These are phyloP conservation scores for Liodrosophila aerea DNA, from an alignment of 2,888 invertebrate species.

Conservation along the genomic window DNA sequence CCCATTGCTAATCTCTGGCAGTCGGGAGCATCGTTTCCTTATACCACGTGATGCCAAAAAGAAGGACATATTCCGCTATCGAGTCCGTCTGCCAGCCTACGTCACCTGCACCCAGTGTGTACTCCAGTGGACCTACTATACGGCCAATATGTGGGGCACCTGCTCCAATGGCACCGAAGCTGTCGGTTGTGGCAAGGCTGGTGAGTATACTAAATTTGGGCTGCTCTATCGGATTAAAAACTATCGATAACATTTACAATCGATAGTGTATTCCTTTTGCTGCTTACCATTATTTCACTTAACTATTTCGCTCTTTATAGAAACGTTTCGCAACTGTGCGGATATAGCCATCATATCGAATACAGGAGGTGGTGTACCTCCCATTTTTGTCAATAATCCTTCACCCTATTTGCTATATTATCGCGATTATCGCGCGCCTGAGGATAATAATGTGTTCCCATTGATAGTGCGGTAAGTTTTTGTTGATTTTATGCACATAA, in stretches of 20 bases:
- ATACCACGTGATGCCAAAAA: slow-evolving; percentile 89
- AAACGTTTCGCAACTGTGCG: slow-evolving; percentile 95
- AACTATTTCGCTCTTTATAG: slow-evolving; percentile 77
- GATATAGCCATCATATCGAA: slow-evolving; percentile 92
- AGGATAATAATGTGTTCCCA: slow-evolving; percentile 87
- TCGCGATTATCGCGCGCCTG: slow-evolving; percentile 86
- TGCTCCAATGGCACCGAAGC: slow-evolving; percentile 93
- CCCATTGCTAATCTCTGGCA: slow-evolving; percentile 89
- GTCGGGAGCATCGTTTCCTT: slow-evolving; percentile 87
- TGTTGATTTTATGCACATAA: background rate
- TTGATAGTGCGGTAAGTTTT: slow-evolving; percentile 88
- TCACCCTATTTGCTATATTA: slow-evolving; percentile 91
- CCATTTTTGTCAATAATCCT: slow-evolving; percentile 86
- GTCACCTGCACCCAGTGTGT: slow-evolving; percentile 94
- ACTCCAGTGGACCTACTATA: slow-evolving; percentile 96
- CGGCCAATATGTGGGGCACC: slow-evolving; percentile 94
- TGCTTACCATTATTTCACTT: background rate
- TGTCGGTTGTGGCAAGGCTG: slow-evolving; percentile 93
- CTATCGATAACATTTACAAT: background rate
- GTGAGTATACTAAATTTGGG: slow-evolving; percentile 49
- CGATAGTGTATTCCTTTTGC: background rate
- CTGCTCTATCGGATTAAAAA: background rate
- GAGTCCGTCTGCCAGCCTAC: slow-evolving; percentile 90
- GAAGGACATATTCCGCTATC: slow-evolving; percentile 86
- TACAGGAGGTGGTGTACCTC: slow-evolving; percentile 88